Conservation (phyloP, 1,140 invertebrate genomes). For the Trichonephila clavipes region DNA sequence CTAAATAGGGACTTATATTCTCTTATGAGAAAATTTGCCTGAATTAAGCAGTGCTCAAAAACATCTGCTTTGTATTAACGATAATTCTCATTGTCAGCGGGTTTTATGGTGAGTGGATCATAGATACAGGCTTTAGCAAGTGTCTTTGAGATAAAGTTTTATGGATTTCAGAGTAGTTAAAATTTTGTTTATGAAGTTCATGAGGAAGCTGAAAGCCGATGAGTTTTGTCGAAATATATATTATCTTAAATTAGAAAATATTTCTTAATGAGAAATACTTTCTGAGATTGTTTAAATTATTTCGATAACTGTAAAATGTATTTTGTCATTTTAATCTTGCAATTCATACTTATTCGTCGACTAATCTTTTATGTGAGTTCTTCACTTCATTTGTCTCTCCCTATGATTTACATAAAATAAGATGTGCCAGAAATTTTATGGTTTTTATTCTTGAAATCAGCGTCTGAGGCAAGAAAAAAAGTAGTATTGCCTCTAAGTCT, state of each 20-base stretch:
- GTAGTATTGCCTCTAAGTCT: too few relatives aligned
- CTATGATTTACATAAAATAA: too few relatives aligned
- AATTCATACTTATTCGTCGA: too few relatives aligned
- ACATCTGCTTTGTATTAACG: constrained; percentile 55
- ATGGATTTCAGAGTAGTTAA: not conserved
- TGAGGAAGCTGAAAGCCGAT: not conserved
- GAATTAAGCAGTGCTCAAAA: constrained; percentile 23
- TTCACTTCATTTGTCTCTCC: too few relatives aligned
- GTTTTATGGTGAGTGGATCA: constrained; percentile 1
- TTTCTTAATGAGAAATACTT: not conserved
- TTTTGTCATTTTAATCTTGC: too few relatives aligned
- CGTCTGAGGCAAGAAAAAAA: too few relatives aligned
- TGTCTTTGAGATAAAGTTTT: not conserved
- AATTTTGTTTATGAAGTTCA: not conserved
- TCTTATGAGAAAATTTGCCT: not conserved
- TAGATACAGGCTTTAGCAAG: not conserved
- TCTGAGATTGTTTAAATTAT: too few relatives aligned
- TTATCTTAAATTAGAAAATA: not conserved
- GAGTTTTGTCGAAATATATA: not conserved
- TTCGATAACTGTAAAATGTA: too few relatives aligned
- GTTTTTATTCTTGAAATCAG: too few relatives aligned
- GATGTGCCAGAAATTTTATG: too few relatives aligned
- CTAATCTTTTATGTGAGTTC: too few relatives aligned
- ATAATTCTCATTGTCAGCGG: not conserved
- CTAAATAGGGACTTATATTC: not conserved